These are phyloP conservation scores for Pristionchus entomophagus DNA, from an alignment of 2,888 invertebrate species.

Conservation along the genomic window DNA sequence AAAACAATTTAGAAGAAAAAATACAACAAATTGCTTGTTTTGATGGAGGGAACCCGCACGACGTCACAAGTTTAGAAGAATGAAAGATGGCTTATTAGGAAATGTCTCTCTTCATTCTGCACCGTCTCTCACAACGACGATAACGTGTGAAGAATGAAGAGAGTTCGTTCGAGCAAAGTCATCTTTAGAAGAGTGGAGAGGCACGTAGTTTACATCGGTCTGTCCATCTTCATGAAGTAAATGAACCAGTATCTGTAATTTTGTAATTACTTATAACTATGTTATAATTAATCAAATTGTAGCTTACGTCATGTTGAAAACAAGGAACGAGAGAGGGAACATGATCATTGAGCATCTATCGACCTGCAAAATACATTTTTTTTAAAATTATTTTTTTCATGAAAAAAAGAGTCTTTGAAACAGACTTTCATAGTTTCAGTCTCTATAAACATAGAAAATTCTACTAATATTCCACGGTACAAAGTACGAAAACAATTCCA, in stretches of 20 bases:
- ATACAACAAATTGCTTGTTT: conserved; percentile 16
- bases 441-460: no score
- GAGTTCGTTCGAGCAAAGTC: no score
- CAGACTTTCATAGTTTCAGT: background rate
- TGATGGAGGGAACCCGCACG: background rate
- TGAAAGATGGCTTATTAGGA: no score
- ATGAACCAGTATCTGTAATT: conserved; percentile 72
- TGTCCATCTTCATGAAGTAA: conserved; percentile 72
- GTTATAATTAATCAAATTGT: background rate
- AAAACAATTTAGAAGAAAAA: no score
- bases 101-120: no score
- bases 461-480: no score
- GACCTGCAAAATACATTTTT: conserved; percentile 61
- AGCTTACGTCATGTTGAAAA: conserved; percentile 73
- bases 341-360: conserved; percentile 75
- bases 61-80: background rate
- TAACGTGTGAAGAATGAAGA: no score
- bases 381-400: background rate
- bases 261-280: background rate
- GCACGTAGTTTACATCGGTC: conserved; percentile 63
- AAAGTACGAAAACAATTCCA: no score
- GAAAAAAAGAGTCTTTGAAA: background rate
- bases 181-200: background rate
- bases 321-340: conserved; percentile 74
- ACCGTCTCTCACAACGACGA: background rate